Base-by-base conservation (phyloP, 2,113 vertebrate genomes). In the Taurulus bubalis region DNA sequence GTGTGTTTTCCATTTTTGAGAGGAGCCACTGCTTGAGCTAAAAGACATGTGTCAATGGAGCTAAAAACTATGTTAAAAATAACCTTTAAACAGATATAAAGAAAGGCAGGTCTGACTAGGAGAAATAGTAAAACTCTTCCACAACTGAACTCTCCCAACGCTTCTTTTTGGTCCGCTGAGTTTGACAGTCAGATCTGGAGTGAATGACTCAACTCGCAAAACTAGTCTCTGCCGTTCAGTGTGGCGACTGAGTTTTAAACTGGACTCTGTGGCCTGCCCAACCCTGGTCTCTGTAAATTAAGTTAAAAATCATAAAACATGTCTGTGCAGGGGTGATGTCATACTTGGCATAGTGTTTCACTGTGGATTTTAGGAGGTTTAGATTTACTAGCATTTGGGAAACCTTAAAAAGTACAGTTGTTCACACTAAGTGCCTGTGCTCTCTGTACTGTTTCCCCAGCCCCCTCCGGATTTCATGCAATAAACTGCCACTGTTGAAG, bases 301-400 rank as follows among this genome's bases (percentile, higher is more conserved):
- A 85, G 83, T 91, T 75, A 86, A 87, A 92, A 89, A 87, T 89
- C 83, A 84, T 87, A 87, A 92, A 91, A 90, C 12, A 78, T 80
- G 78, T 90, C 76, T 87, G 64, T 82, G 84, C 42, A 49, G 7
- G n/a, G 64, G 71, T 94, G 94, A 95, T 91, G 89, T 94, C 92
- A 95, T 91, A 74, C 73, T 93, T 94, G 93, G 91, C 91, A 83
- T 78, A 58, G 40, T 69, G 74, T 85, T 90, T 87, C 86, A 90
- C 75, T 82, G 63, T 92, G 85, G 88, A 88, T 82, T 93, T 90
- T 91, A 90, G 85, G 78, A 85, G 86, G 77, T 73, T 87, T 91
- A 77, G 88, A 89, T 94, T 94, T 93, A 94, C 90, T 90, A 91
- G 91, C 91, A 75, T 91, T 92, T n/a, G 79, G 87, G 89, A 93